A percentile compares a stretch with the other conserved stretches of the same genome.
These are phyloP conservation scores for Drosophila lowei DNA, from an alignment of 1,140 invertebrate genomes.

Conservation along the genomic window DNA sequence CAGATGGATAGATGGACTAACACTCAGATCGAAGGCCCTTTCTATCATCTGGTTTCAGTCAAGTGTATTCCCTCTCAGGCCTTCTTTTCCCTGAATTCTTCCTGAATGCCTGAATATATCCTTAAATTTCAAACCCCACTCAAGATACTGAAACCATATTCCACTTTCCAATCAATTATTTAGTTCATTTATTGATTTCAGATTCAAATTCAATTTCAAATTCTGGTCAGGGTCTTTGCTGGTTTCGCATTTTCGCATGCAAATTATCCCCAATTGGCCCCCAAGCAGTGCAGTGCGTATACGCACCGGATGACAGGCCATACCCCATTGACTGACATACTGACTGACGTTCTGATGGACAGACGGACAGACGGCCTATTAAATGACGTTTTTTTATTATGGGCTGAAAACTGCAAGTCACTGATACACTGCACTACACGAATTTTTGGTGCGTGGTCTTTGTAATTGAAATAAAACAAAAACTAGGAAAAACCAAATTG, in stretches of 20 bases:
- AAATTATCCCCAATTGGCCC: slow-evolving; percentile 14
- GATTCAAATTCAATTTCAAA: slow-evolving; percentile 1
- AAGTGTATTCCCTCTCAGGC: too few species aligned
- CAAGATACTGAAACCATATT: not conserved
- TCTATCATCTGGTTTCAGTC: too few species aligned
- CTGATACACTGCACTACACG: not conserved
- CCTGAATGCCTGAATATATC: too few species aligned
- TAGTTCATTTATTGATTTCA: slow-evolving; percentile 16
- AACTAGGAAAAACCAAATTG: slow-evolving; percentile 46
- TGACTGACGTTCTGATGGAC: slow-evolving; percentile 17
- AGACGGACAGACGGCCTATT: not conserved
- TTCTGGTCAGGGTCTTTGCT: slow-evolving; percentile 33
- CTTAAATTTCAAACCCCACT: not conserved
- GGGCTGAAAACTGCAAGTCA: slow-evolving; percentile 50
- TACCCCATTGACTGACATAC: not conserved
- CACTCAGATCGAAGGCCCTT: too few species aligned
- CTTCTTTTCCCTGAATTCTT: not conserved
- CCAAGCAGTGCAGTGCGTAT: slow-evolving; percentile 43
- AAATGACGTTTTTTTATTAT: slow-evolving; percentile 6
- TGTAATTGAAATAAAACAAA: slow-evolving; percentile 46
- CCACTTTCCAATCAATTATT: not conserved
- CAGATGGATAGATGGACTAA: too few species aligned
- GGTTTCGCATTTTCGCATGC: slow-evolving; percentile 33
- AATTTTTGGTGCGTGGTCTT: slow-evolving; percentile 52
- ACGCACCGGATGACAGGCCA: slow-evolving; percentile 23